Base-by-base conservation (phyloP, 2,113 vertebrate species). In the Podarcis raffonei region DNA sequence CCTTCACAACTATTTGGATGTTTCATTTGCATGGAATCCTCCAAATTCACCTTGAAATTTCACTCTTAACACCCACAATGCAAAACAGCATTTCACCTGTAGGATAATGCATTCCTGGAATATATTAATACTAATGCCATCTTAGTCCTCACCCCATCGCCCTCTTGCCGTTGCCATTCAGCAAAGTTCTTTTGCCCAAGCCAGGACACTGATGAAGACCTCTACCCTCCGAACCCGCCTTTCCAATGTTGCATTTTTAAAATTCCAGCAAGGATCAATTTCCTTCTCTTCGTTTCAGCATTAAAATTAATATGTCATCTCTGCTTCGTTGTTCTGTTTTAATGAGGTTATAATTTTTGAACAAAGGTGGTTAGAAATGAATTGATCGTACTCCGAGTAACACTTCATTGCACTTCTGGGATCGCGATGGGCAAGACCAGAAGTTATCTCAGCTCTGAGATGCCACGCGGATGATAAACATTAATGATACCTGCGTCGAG, bases 401-500 rank as follows among this genome's bases (percentile, higher is more conserved):
- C 71, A 91, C 68, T 68, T 78, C 81, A 88, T 80, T 87, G 85
- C 81, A 79, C 83, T 93, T 94, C 86, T 89, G 92, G 92, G 90
- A 90, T 66, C 57, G 85, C 90, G 93, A 85, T 71, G 83, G 90
- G 13, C 68, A 84, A 53, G 82, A 90, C 90, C 18, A 69, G 59
- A 71, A 91, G 74, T 93, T 92, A 85, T 92, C 72, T 92, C 23
- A 80, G 59, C 16, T 83, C 53, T 3, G 77, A 94, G 87, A 94
- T 35, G 65, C 12, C 85, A 86, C 82, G 39, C 32, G 87, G 22
- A 57, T 90, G 32, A 11, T 39, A 72, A 84, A 88, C 62, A 25
- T 72, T 68, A 35, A 66, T 37, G 78, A 68, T 48, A 39, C 48
- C 82, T 39, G 57, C n/a, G 72, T 84, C 8, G 3, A 80, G 62